Conservation (phyloP, 2,888 invertebrate genomes). For the Argyra leucocephala region DNA sequence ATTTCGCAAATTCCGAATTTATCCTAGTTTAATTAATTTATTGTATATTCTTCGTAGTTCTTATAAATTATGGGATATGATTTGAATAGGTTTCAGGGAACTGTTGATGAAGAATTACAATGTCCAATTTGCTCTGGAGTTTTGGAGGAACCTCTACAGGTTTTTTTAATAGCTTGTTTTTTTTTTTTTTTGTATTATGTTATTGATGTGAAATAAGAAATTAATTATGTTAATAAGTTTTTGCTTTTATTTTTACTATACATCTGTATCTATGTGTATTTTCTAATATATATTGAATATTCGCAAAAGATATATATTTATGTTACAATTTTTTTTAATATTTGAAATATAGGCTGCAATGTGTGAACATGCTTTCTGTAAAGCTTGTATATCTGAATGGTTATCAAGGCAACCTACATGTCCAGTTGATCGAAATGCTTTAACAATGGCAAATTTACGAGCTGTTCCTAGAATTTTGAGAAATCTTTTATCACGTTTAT, state of each 20-base stretch:
- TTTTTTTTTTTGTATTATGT: too few relatives aligned
- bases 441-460: constrained; percentile 79
- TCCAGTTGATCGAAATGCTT: constrained; percentile 84
- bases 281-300: too few relatives aligned
- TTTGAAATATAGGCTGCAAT: constrained; percentile 75
- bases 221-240: too few relatives aligned
- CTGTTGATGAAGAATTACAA: constrained; percentile 92
- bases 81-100: constrained; percentile 84
- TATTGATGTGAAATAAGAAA: too few relatives aligned
- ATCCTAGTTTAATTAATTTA: not conserved
- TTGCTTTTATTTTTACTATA: too few relatives aligned
- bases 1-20: not conserved
- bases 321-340: not conserved
- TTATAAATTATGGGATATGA: constrained; percentile 76
- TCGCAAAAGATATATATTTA: too few relatives aligned
- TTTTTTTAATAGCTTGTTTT: constrained; percentile 31
- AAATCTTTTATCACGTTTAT: constrained; percentile 77
- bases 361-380: constrained; percentile 95
- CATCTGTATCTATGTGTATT: too few relatives aligned
- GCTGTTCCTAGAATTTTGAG: constrained; percentile 88
- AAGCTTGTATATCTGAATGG: constrained; percentile 91
- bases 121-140: constrained; percentile 95
- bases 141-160: constrained; percentile 89
- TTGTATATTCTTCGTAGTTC: not conserved
- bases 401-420: constrained; percentile 87